Percentiles rank a stretch among this genome's conserved stretches.
Evolutionary conservation across 2,888 invertebrate species (phyloP).

Genomic region (Aplocera efformata): DNA sequence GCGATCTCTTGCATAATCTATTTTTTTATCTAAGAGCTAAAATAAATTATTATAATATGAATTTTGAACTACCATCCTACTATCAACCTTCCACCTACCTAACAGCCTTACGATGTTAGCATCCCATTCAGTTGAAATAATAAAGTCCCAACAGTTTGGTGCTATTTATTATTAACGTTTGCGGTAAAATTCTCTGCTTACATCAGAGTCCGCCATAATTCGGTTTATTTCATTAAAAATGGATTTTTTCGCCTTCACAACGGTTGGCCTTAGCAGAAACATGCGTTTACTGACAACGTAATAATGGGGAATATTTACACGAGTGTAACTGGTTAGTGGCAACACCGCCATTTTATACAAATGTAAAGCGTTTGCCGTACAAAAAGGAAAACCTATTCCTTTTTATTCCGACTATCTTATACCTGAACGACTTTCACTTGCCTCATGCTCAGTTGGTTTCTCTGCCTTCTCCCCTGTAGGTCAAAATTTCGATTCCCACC

Average conservation of each 20-base stretch:
- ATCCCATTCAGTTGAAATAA: neutral
- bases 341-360: no score
- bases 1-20: no score
- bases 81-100: no score
- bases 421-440: no score
- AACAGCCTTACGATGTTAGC: constrained; percentile 1
- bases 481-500: no score
- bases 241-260: constrained; percentile 17
- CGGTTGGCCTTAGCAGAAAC: constrained; percentile 18
- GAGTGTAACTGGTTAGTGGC: constrained; percentile 1
- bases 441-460: no score
- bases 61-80: neutral
- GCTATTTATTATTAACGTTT: constrained; percentile 26
- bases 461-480: no score
- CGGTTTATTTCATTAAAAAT: constrained; percentile 32
- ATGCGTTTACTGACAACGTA: constrained; percentile 20
- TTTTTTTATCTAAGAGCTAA: no score
- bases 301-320: constrained; percentile 21
- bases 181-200: constrained; percentile 21
- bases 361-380: no score
- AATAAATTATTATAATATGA: no score
- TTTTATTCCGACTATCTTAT: no score
- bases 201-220: constrained; percentile 26
- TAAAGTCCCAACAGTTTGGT: neutral
- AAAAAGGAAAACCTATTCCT: no score